Percentiles rank a stretch among this genome's conserved stretches.
Conservation (phyloP, 2,888 invertebrate genomes). For the Mongoloraphidia duomilia region DNA sequence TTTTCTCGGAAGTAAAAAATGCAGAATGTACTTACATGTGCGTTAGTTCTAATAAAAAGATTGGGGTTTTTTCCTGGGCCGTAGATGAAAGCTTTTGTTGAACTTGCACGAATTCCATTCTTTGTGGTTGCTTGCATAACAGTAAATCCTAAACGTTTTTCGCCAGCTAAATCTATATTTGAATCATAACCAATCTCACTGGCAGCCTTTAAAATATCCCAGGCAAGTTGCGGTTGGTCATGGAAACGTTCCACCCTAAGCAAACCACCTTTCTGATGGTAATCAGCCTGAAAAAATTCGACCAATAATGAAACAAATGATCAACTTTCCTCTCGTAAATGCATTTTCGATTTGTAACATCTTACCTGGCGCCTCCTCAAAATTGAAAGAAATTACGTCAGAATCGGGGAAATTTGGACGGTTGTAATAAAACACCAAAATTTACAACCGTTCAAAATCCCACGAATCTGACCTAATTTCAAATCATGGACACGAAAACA, state of each 20-base stretch:
- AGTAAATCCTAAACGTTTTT: slow-evolving; percentile 7
- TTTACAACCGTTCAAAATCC: too few relatives aligned
- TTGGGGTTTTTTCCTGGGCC: background rate
- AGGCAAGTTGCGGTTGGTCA: slow-evolving; percentile 11
- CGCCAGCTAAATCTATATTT: slow-evolving; percentile 13
- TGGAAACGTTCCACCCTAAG: slow-evolving; percentile 12
- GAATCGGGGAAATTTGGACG: too few relatives aligned
- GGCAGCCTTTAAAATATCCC: slow-evolving; percentile 12
- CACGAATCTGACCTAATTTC: too few relatives aligned
- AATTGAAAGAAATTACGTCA: too few relatives aligned
- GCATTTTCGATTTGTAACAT: too few relatives aligned
- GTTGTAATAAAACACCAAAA: too few relatives aligned
- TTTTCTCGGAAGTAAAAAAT: too few relatives aligned
- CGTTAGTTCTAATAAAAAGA: slow-evolving; percentile 2
- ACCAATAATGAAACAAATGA: too few relatives aligned
- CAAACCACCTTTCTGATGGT: slow-evolving; percentile 14
- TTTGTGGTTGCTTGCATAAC: slow-evolving; percentile 8
- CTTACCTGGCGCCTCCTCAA: too few relatives aligned
- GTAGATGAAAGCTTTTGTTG: slow-evolving; percentile 7
- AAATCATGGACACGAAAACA: too few relatives aligned
- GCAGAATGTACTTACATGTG: background rate
- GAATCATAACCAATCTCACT: slow-evolving; percentile 14
- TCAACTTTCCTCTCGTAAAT: too few relatives aligned
- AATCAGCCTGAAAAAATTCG: slow-evolving; percentile 4
- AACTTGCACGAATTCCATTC: slow-evolving; percentile 6